A percentile compares a stretch with the other conserved stretches of the same genome.
Conservation (phyloP, 2,797 vertebrate genomes). For the Vespertilio murinus region DNA sequence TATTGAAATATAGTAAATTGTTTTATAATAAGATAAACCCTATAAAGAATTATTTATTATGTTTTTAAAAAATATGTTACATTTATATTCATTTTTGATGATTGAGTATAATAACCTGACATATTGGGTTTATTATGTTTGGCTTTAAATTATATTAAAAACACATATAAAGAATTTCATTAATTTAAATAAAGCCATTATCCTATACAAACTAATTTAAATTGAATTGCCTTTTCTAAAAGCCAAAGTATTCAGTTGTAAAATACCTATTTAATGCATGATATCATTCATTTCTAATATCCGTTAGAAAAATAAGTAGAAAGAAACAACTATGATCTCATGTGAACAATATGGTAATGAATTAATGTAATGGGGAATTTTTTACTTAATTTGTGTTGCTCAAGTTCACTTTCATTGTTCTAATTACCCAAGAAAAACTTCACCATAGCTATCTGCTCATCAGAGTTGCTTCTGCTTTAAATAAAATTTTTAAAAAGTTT, state of each 20-base stretch:
- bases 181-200: conserved; percentile 38
- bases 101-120: neutral
- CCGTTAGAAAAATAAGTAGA: neutral
- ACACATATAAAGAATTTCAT: neutral
- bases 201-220: conserved; percentile 21
- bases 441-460: neutral
- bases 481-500: neutral
- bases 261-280: conserved; percentile 24
- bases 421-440: neutral
- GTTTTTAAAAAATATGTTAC: neutral
- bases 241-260: neutral
- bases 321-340: neutral
- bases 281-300: neutral
- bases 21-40: neutral
- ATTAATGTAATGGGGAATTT: neutral
- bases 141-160: conserved; percentile 35
- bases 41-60: neutral
- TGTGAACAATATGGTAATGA: neutral
- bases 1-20: neutral
- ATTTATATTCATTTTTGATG: conserved; percentile 24
- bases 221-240: conserved; percentile 12
- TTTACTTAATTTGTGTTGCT: neutral
- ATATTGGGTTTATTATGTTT: neutral
- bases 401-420: conserved; percentile 25
- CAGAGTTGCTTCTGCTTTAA: neutral